A percentile compares a stretch with the other conserved stretches of the same genome.
Evolutionary conservation across 2,113 vertebrate species (phyloP).

Genomic region (Eidolon helvum): DNA sequence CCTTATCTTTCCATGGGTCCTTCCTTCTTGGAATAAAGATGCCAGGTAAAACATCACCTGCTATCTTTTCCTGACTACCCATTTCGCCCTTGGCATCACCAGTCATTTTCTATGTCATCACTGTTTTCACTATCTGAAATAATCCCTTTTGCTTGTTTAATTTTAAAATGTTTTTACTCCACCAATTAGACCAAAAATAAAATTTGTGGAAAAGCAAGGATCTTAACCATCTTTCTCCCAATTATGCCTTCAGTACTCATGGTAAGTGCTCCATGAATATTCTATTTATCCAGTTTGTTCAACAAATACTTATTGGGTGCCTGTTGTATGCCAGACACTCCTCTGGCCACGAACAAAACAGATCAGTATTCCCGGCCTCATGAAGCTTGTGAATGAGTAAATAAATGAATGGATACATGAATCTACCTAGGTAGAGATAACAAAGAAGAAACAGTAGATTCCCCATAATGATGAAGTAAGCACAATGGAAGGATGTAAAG

Average conservation of each 20-base stretch:
- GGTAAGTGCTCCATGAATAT: neutral
- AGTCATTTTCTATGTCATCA: neutral
- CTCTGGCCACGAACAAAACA: neutral
- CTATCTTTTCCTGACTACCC: neutral
- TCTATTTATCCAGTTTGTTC: neutral
- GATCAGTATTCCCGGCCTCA: neutral
- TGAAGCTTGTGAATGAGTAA: neutral
- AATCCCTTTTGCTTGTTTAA: neutral
- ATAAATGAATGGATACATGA: neutral
- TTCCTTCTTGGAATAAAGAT: neutral
- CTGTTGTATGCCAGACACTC: neutral
- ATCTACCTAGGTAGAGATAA: neutral
- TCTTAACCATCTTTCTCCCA: neutral
- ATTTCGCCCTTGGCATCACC: neutral
- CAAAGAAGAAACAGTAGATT: neutral
- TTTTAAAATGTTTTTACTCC: neutral
- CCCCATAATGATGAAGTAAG: neutral
- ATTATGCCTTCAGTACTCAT: neutral
- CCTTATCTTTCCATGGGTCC: neutral
- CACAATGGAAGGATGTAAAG: neutral
- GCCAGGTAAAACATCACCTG: neutral
- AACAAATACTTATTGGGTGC: neutral
- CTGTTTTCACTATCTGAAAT: neutral
- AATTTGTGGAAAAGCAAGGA: neutral
- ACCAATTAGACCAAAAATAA: neutral